These are phyloP conservation scores for Sylvilagus bachmani DNA, from an alignment of 2,113 vertebrate species.

Conservation along the genomic window DNA sequence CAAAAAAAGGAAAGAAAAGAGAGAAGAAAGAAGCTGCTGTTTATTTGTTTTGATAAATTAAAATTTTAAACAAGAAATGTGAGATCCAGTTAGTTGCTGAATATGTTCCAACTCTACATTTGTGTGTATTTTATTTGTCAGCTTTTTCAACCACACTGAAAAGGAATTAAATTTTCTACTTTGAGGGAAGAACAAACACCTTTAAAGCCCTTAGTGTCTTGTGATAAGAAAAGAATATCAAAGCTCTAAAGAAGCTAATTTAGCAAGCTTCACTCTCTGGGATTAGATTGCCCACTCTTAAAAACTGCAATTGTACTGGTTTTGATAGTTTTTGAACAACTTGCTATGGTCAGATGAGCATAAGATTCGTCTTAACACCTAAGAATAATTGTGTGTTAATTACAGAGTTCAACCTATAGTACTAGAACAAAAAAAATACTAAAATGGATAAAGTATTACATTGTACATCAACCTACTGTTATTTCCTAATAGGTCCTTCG, in stretches of 20 bases:
- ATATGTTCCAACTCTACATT: slow-evolving; percentile 22
- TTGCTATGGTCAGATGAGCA: background rate
- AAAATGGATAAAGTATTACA: no score
- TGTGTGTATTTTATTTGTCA: background rate
- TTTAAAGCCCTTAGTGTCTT: background rate
- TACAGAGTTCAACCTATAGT: no score
- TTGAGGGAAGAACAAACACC: background rate
- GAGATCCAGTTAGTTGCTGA: background rate
- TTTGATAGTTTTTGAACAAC: background rate
- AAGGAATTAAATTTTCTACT: slow-evolving; percentile 41
- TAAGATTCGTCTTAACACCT: background rate
- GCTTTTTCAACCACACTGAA: background rate
- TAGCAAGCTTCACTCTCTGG: background rate
- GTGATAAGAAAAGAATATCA: background rate
- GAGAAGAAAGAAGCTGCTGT: background rate
- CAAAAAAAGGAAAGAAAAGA: slow-evolving; percentile 18
- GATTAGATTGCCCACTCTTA: background rate
- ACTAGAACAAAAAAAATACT: no score
- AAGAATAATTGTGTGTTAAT: no score
- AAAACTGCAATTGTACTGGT: background rate
- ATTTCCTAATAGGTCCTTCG: background rate
- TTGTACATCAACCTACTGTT: background rate
- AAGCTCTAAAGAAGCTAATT: background rate
- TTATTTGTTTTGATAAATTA: slow-evolving; percentile 19
- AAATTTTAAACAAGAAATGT: slow-evolving; percentile 33